Evolutionary conservation across 2,797 vertebrate genomes (phyloP).

Genomic region (Alauda arvensis): DNA sequence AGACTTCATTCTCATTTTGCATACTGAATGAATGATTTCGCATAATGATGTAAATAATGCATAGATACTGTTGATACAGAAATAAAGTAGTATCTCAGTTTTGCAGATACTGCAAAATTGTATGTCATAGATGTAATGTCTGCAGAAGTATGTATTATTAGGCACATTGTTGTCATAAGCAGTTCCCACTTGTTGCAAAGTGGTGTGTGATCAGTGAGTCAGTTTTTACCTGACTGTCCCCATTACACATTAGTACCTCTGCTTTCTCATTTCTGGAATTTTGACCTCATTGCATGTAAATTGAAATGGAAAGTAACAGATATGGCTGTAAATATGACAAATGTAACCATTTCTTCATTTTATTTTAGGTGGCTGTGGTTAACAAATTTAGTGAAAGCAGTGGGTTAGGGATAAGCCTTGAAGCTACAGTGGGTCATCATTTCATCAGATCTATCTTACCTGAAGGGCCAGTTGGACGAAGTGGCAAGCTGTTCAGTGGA

Average conservation of each 20-base stretch:
- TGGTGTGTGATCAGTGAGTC: neutral
- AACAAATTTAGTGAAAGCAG: slow-evolving; percentile 93
- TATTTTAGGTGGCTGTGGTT: slow-evolving; percentile 86
- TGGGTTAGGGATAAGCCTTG: slow-evolving; percentile 93
- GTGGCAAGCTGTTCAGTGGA: slow-evolving; percentile 88
- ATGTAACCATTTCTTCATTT: neutral
- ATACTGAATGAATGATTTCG: neutral
- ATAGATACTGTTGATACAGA: neutral
- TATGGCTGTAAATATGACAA: neutral
- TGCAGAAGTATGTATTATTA: neutral
- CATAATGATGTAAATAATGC: neutral
- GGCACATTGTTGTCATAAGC: neutral
- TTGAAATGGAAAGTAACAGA: neutral
- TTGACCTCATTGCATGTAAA: neutral
- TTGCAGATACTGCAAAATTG: neutral
- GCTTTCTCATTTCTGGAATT: neutral
- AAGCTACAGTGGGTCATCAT: slow-evolving; percentile 88
- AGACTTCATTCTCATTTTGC: neutral
- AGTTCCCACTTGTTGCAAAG: neutral
- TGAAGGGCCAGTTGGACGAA: slow-evolving; percentile 91
- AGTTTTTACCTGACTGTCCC: neutral
- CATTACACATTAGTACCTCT: neutral
- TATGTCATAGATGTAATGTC: neutral
- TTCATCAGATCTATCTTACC: slow-evolving; percentile 94
- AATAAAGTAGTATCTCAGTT: neutral